A percentile compares a stretch with the other conserved stretches of the same genome.
Evolutionary conservation across 2,113 vertebrate species (phyloP).

Genomic region (Thamnaconus septentrionalis): DNA sequence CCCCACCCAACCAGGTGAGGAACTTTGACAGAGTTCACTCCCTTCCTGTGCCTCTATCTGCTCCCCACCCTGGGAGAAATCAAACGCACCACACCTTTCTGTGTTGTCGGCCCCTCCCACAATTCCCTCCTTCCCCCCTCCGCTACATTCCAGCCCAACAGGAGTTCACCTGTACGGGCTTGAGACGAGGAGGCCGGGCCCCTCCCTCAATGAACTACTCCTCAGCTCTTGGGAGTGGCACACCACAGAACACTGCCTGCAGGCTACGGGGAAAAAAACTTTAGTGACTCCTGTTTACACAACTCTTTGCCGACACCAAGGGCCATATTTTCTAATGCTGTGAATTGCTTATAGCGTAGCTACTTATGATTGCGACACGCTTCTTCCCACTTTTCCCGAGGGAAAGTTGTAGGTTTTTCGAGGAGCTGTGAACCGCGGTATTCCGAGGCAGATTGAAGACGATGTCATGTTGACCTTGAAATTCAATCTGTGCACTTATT

Average conservation of each 20-base stretch:
- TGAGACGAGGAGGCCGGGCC: slow-evolving; percentile 46
- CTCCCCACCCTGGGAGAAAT: slow-evolving; percentile 43
- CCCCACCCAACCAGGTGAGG: slow-evolving; percentile 57
- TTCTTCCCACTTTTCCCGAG: too few species aligned
- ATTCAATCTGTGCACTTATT: too few species aligned
- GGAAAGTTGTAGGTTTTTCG: background rate
- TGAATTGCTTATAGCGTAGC: slow-evolving; percentile 6
- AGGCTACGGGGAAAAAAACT: slow-evolving; percentile 52
- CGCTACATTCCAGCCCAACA: slow-evolving; percentile 59
- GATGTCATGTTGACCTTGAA: slow-evolving; percentile 20
- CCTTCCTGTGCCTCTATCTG: slow-evolving; percentile 51
- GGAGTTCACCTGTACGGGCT: slow-evolving; percentile 75
- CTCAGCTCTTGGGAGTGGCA: slow-evolving; percentile 65
- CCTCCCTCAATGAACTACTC: slow-evolving; percentile 41
- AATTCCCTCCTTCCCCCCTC: slow-evolving; percentile 14
- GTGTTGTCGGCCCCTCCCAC: slow-evolving; percentile 31
- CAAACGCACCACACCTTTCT: slow-evolving; percentile 57
- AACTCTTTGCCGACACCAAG: slow-evolving; percentile 14
- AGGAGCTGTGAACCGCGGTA: slow-evolving; percentile 1
- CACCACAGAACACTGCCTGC: slow-evolving; percentile 51
- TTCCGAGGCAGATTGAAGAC: slow-evolving; percentile 26
- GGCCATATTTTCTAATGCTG: slow-evolving; percentile 32
- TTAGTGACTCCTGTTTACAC: slow-evolving; percentile 54
- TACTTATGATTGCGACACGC: too few species aligned
- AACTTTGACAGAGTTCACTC: slow-evolving; percentile 48